A percentile compares a stretch with the other conserved stretches of the same genome.
Conservation (phyloP, 2,888 invertebrate species). For the Sericinus montela region DNA sequence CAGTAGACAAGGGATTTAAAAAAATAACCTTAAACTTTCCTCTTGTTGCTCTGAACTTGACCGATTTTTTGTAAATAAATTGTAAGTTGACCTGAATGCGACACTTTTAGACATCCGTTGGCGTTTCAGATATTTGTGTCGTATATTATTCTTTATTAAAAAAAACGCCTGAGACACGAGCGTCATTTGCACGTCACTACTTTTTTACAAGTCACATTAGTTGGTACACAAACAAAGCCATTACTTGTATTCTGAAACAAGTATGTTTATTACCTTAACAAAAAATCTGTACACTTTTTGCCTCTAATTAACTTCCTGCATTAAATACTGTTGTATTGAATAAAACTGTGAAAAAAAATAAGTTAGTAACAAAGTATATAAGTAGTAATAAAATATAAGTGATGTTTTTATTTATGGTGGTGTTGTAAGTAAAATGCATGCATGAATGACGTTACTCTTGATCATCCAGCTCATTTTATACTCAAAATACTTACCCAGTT, state of each 20-base stretch:
- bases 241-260: not conserved
- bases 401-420: too few relatives aligned
- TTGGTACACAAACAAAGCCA: not conserved
- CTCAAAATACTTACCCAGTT: too few relatives aligned
- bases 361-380: too few relatives aligned
- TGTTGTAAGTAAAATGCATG: too few relatives aligned
- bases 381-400: too few relatives aligned
- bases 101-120: not conserved
- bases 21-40: too few relatives aligned
- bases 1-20: too few relatives aligned
- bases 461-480: too few relatives aligned
- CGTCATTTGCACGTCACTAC: constrained; percentile 15
- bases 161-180: constrained; percentile 9
- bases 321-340: too few relatives aligned
- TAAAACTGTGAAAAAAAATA: too few relatives aligned
- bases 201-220: constrained; percentile 19
- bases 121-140: not conserved
- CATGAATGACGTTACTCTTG: too few relatives aligned
- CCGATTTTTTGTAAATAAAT: not conserved
- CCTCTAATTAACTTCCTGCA: not conserved
- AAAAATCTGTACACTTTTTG: constrained; percentile 4
- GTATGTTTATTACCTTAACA: not conserved
- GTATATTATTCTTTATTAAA: constrained; percentile 24
- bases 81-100: not conserved
- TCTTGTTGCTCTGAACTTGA: too few relatives aligned